A percentile compares a stretch with the other conserved stretches of the same genome.
These are phyloP conservation scores for Iselma pallidipennis DNA, from an alignment of 2,888 invertebrate genomes.

Conservation along the genomic window DNA sequence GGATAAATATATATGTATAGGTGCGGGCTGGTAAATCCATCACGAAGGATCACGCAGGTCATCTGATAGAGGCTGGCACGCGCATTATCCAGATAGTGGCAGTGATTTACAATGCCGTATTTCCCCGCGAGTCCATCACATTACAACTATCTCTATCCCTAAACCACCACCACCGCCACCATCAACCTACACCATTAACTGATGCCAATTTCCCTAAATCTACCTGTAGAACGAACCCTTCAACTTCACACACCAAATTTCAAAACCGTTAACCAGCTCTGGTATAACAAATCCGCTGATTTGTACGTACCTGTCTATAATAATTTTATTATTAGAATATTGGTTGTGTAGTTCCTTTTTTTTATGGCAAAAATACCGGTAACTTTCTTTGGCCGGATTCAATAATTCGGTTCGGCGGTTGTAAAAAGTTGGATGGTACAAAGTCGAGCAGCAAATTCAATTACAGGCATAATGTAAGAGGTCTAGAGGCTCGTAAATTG, in stretches of 20 bases:
- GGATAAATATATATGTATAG: constrained; percentile 22
- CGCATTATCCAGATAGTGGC: constrained; percentile 50
- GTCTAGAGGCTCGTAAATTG: constrained; percentile 16
- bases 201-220: constrained; percentile 6
- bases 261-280: neutral
- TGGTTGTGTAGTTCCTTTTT: neutral
- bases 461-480: constrained; percentile 18
- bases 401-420: neutral
- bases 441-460: constrained; percentile 15
- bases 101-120: constrained; percentile 51
- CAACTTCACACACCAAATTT: too few relatives aligned
- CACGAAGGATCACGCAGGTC: constrained; percentile 52
- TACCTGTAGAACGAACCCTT: neutral
- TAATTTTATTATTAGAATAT: neutral
- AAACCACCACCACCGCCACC: neutral
- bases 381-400: neutral
- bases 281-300: neutral
- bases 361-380: neutral
- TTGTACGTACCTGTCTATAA: too few relatives aligned
- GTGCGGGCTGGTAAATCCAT: constrained; percentile 44
- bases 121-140: constrained; percentile 51
- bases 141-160: constrained; percentile 22
- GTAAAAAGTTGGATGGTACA: constrained; percentile 1
- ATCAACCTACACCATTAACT: constrained; percentile 5
- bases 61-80: constrained; percentile 53